A percentile compares a stretch with the other conserved stretches of the same genome.
These are phyloP conservation scores for Saccostrea cuccullata DNA, from an alignment of 1,140 invertebrate species.

Conservation along the genomic window DNA sequence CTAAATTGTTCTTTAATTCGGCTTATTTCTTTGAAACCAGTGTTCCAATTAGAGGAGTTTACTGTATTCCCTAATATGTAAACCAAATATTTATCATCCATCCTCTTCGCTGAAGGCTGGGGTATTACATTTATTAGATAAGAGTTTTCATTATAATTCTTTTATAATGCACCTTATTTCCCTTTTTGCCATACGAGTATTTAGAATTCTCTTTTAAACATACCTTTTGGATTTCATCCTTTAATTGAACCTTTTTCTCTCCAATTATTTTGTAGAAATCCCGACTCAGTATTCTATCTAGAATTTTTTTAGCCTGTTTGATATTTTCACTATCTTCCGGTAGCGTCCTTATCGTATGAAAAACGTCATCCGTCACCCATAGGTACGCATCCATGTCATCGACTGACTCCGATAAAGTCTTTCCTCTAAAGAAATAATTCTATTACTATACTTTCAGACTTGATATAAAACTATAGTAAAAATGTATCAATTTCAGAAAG, in stretches of 20 bases:
- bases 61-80: no score
- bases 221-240: background rate
- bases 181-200: background rate
- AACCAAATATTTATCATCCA: no score
- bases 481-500: background rate
- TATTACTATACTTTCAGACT: background rate
- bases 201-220: background rate
- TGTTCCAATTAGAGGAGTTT: no score
- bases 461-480: background rate
- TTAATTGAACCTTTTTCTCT: background rate
- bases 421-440: background rate
- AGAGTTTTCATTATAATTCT: background rate
- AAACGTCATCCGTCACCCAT: background rate
- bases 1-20: no score
- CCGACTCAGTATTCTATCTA: background rate
- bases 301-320: background rate
- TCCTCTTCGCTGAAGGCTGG: no score
- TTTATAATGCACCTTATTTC: background rate
- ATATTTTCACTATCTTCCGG: background rate
- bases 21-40: no score
- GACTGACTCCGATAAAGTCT: background rate
- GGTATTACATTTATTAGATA: background rate
- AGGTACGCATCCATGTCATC: background rate
- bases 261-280: constrained; percentile 7
- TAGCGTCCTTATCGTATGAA: background rate